Percentiles rank a stretch among this genome's conserved stretches.
Conservation (phyloP, 2,113 vertebrate genomes). For the Aix galericulata region DNA sequence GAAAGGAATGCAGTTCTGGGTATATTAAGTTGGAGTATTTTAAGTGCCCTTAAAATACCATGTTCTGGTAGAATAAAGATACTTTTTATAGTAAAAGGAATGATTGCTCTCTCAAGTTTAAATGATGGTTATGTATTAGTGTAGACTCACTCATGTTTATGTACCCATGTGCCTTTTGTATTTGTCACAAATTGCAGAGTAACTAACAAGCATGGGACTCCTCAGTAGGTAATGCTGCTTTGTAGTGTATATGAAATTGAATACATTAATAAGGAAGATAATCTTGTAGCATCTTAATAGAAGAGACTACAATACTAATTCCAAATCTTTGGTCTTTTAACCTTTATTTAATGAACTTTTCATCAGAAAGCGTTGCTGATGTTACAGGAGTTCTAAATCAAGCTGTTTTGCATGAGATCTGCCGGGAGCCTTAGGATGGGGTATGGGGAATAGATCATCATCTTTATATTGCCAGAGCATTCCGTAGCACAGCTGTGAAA, state of each 20-base stretch:
- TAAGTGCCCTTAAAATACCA: neutral
- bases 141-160: neutral
- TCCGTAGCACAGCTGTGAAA: neutral
- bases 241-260: neutral
- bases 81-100: neutral
- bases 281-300: neutral
- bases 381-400: neutral
- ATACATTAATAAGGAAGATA: neutral
- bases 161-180: neutral
- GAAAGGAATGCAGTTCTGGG: neutral
- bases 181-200: neutral
- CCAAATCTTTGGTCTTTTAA: neutral
- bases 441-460: no score
- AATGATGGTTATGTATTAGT: neutral
- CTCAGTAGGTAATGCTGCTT: neutral
- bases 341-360: neutral
- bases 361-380: neutral
- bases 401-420: neutral
- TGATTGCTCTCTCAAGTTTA: neutral
- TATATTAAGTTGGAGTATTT: neutral
- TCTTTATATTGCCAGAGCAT: neutral
- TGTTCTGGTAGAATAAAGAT: neutral
- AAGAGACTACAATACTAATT: neutral
- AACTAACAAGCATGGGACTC: neutral
- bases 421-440: neutral